Evolutionary conservation across 30 jellyfish, hydroid and myxozoan species (phyloP), one percentile per base, ranked within the genome.

Genomic region (Nemopilema nomurai): DNA sequence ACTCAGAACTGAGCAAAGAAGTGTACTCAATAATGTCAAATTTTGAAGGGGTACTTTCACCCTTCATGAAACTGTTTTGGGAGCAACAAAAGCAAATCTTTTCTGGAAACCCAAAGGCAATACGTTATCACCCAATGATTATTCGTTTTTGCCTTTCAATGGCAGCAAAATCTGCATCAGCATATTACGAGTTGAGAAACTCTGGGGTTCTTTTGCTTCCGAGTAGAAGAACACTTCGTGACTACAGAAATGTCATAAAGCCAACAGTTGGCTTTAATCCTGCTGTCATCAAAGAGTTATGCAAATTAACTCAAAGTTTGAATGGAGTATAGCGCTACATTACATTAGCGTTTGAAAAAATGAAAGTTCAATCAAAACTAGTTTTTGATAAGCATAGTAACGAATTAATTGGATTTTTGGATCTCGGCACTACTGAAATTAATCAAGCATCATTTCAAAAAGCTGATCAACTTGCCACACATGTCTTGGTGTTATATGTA

Each of bases 111-210:
- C 85, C 69, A 13, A 29, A 28, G 17, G 85, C 76, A 33, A 49
- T 32, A 16, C 31, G 23, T 29, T 74, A 3, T 32, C 85, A 74
- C 32, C 85, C 85, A 9, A 26, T 74, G 85, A 74, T 74, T 7
- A 74, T 32, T 32, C 21, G 85, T 8, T 74, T 74, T 23, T 32
- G 85, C 49, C 73, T 83, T 23, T 74, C 91, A 16, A 66, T 74
- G 26, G 74, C 94, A 13, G 66, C 77, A 16, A 85, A 76, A 32
- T 85, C 94, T 21, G 93, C 87, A 17, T 74, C 93, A 18, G 91
- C 91, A 22, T 85, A 85, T 76, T 92, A 85, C 50, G 92, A 85
- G 74, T 64, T 76, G 69, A 74, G 87, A 66, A 28, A 74, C 51
- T 85, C 94, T 24, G 27, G 63, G 24, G 78, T 51, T 24, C 87